Evolutionary conservation across 1,140 invertebrate species (phyloP).

Genomic region (Meloidogyne floridensis): DNA sequence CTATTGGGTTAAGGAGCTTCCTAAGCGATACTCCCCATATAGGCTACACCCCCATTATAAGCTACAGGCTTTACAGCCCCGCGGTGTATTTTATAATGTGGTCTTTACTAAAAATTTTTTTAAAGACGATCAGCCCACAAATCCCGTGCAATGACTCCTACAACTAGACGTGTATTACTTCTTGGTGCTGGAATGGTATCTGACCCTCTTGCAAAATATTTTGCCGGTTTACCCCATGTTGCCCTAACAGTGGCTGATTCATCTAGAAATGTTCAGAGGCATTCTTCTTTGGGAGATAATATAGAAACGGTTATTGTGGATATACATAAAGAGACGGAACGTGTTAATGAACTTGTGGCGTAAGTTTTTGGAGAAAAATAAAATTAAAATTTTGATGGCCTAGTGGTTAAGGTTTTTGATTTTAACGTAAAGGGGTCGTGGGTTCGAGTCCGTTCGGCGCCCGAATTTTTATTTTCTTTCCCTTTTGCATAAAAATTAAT

Average conservation of each 20-base stretch:
- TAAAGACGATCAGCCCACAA: conserved; percentile 50
- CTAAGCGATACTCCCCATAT: too few relatives aligned
- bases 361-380: conserved; percentile 28
- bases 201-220: conserved; percentile 87
- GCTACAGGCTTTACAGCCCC: too few relatives aligned
- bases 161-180: conserved; percentile 75
- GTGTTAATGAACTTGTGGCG: conserved; percentile 75
- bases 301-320: conserved; percentile 77
- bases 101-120: conserved; percentile 5
- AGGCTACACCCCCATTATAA: too few relatives aligned
- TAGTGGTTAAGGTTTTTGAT: too few relatives aligned
- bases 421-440: too few relatives aligned
- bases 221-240: conserved; percentile 77
- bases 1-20: too few relatives aligned
- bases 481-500: neutral
- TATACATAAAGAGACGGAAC: conserved; percentile 75
- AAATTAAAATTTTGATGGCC: neutral
- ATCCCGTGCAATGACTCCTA: conserved; percentile 48
- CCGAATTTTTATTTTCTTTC: neutral
- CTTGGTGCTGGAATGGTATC: conserved; percentile 89
- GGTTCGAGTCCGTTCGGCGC: neutral
- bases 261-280: conserved; percentile 81
- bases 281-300: conserved; percentile 77
- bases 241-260: conserved; percentile 83
- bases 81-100: too few relatives aligned